phyloP scores from a whole-genome alignment of 1,140 invertebrate species.

The Papilio polytes region DNA sequence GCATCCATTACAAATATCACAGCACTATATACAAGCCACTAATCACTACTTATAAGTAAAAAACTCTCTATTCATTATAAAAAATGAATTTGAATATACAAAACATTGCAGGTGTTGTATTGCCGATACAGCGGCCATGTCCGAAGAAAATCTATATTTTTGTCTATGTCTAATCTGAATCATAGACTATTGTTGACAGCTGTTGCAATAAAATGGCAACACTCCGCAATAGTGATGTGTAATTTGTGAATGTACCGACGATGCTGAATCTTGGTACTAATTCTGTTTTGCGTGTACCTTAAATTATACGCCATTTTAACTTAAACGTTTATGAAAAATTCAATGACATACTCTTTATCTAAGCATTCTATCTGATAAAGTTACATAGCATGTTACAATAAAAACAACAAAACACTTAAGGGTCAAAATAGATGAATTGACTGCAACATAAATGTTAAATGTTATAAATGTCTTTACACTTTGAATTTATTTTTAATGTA shows the following conservation, averaged over 20 bases:
- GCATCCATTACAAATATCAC: slow-evolving; percentile 85
- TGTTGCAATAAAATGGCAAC: slow-evolving; percentile 41
- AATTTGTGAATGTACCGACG: neutral
- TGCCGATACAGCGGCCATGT: slow-evolving; percentile 83
- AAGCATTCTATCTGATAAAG: neutral
- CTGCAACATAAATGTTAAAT: neutral
- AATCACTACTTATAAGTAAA: slow-evolving; percentile 79
- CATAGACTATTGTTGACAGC: slow-evolving; percentile 67
- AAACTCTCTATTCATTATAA: slow-evolving; percentile 83
- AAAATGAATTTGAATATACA: slow-evolving; percentile 81
- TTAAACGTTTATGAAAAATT: neutral
- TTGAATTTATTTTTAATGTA: neutral
- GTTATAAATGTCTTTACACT: neutral
- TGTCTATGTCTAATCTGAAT: slow-evolving; percentile 67
- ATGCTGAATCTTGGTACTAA: neutral
- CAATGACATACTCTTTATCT: too few relatives aligned
- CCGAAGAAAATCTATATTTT: slow-evolving; percentile 82
- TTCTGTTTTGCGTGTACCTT: neutral
- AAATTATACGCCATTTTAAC: neutral
- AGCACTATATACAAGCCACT: slow-evolving; percentile 78
- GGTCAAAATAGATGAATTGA: neutral
- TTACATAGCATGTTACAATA: neutral
- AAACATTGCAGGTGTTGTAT: slow-evolving; percentile 83
- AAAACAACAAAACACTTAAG: neutral
- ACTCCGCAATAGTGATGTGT: neutral